A percentile compares a stretch with the other conserved stretches of the same genome.
Evolutionary conservation across 2,888 invertebrate species (phyloP).

Genomic region (Doris montereyensis): DNA sequence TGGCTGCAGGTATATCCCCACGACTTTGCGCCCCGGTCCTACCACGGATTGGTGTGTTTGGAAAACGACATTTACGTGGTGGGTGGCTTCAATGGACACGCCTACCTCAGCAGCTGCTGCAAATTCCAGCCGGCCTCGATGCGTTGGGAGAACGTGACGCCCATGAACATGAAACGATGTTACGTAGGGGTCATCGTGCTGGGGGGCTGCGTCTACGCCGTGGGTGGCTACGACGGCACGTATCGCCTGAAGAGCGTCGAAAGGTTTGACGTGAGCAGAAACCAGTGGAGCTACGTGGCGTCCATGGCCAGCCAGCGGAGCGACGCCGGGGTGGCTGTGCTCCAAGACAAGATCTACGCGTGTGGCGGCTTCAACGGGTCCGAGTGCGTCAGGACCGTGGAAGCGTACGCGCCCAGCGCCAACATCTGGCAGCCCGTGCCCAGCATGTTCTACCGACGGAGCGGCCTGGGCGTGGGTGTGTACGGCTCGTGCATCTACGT

Average conservation of each 20-base stretch:
- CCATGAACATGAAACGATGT: constrained; percentile 89
- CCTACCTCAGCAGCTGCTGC: constrained; percentile 88
- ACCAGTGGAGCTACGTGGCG: constrained; percentile 88
- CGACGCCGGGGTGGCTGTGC: constrained; percentile 70
- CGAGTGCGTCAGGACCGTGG: constrained; percentile 71
- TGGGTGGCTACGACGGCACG: constrained; percentile 89
- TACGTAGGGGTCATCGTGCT: constrained; percentile 92
- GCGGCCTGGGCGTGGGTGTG: constrained; percentile 91
- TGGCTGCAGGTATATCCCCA: constrained; percentile 64
- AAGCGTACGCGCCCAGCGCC: constrained; percentile 66
- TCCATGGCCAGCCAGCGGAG: constrained; percentile 72
- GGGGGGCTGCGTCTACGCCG: constrained; percentile 77
- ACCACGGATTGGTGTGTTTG: constrained; percentile 91
- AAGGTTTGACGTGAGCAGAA: constrained; percentile 82
- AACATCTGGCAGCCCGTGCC: constrained; percentile 71
- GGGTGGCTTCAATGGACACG: constrained; percentile 92
- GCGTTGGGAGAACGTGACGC: constrained; percentile 86
- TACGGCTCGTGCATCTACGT: constrained; percentile 84
- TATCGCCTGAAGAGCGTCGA: constrained; percentile 90
- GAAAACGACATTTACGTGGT: constrained; percentile 89
- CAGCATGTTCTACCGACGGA: constrained; percentile 87
- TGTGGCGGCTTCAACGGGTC: constrained; percentile 73
- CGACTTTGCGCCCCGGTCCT: constrained; percentile 82
- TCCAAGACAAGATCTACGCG: constrained; percentile 69
- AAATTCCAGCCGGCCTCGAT: constrained; percentile 83